Base-by-base conservation (phyloP, 2,888 invertebrate genomes). In the Zhuqinia jingwanae region DNA sequence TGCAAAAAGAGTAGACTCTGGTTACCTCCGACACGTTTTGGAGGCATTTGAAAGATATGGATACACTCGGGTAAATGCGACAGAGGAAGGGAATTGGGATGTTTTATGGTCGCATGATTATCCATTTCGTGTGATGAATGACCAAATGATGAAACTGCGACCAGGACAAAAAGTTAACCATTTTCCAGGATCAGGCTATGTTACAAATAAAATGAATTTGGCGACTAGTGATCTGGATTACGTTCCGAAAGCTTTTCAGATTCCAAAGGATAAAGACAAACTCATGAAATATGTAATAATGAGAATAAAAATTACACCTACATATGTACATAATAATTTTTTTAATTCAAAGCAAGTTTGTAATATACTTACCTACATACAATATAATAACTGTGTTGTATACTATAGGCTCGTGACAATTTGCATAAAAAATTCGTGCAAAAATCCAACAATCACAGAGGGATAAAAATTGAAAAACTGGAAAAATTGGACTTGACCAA, bases 21-120 rank as follows among this genome's bases (percentile, higher is more conserved):
- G 96, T 0, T 94, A 96, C 90, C 93, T 97, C 83, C 95, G 94
- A 91, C 98, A 99, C 92, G 96, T 99, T 0, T 95, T 95, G 91
- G 93, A 94, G 45, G 95, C 97, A 0, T 93, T 99, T 88, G 93
- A 95, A 10, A 93, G 95, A 88, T 92, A 96, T 15, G 98, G 97
- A 0, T 98, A 95, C 91, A 92, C 94, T 82, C 94, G 95, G 89
- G 94, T 93, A 0, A 92, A 92, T 0, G 92, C 93, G 47, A 93
- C 94, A 45, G 93, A 94, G 0, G 93, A 95, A 0, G 93, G 94
- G 0, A 93, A 95, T 0, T 99, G 98, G 98, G 95, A 96, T 92
- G 93, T 99, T 0, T 93, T 99, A 11, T 99, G 99, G 99, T 95
- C 98, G 0, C 97, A 98, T 92, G 97, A 97, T 91, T 98, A 97